These are phyloP conservation scores for Thaumetopoea pityocampa DNA, from an alignment of 1,140 invertebrate species.

Conservation along the genomic window DNA sequence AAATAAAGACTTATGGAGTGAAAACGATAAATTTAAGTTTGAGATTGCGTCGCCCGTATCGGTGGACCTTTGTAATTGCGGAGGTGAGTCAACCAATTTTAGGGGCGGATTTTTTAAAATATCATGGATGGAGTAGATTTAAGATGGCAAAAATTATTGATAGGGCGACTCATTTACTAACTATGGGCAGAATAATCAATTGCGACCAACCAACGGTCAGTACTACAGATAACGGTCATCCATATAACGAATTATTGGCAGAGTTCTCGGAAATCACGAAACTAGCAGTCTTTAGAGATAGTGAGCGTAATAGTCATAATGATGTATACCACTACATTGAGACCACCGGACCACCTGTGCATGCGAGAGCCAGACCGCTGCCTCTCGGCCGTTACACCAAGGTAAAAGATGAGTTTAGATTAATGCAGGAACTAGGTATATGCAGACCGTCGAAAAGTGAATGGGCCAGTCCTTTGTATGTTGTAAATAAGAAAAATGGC, in stretches of 20 bases:
- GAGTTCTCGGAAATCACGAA: constrained; percentile 35
- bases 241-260: constrained; percentile 22
- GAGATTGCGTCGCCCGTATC: constrained; percentile 30
- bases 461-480: constrained; percentile 65
- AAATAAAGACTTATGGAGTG: constrained; percentile 45
- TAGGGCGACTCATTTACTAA: constrained; percentile 12
- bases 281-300: constrained; percentile 17
- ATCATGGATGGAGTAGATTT: constrained; percentile 46
- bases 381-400: constrained; percentile 40
- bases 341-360: constrained; percentile 47
- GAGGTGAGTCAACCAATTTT: constrained; percentile 47
- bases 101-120: constrained; percentile 50
- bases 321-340: constrained; percentile 26
- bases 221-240: constrained; percentile 10
- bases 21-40: constrained; percentile 31
- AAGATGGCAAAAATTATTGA: constrained; percentile 34
- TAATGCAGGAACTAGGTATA: constrained; percentile 31
- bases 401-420: constrained; percentile 45
- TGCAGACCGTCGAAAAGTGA: constrained; percentile 20
- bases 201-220: constrained; percentile 1
- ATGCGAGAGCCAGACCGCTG: constrained; percentile 39
- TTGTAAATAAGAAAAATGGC: constrained; percentile 59
- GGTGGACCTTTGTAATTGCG: constrained; percentile 51
- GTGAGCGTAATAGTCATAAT: neutral
- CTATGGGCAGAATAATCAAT: neutral